Evolutionary conservation across 1,140 invertebrate species (phyloP).

Genomic region (Aphidius gifuensis): DNA sequence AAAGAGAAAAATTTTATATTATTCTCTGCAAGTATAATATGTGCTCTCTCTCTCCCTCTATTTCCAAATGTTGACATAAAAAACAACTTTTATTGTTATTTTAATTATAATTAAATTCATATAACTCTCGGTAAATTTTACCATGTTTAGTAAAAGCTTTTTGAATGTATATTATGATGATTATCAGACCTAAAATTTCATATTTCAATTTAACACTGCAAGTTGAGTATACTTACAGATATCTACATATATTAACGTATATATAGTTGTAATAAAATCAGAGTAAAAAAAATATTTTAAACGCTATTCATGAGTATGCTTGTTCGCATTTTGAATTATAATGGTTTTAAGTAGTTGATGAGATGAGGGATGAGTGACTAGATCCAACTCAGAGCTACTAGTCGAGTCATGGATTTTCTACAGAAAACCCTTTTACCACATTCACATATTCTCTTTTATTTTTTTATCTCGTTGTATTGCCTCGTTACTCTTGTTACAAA

Average conservation of each 20-base stretch:
- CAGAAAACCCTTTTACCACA: too few relatives aligned
- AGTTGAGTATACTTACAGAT: neutral
- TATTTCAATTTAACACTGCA: constrained; percentile 6
- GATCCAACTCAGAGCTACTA: too few relatives aligned
- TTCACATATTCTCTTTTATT: too few relatives aligned
- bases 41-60: too few relatives aligned
- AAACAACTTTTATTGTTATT: too few relatives aligned
- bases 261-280: too few relatives aligned
- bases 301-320: constrained; percentile 6
- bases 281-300: neutral
- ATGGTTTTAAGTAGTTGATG: constrained; percentile 1
- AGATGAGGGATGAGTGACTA: neutral
- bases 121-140: neutral
- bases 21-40: too few relatives aligned
- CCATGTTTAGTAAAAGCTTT: neutral
- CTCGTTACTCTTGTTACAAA: neutral
- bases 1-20: too few relatives aligned
- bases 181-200: neutral
- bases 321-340: constrained; percentile 17
- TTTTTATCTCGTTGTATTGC: neutral
- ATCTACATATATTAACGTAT: too few relatives aligned
- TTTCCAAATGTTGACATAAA: too few relatives aligned
- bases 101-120: too few relatives aligned
- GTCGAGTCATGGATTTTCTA: too few relatives aligned
- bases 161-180: neutral